phyloP scores from a whole-genome alignment of 2,113 vertebrate species.

The Otocyon megalotis region DNA sequence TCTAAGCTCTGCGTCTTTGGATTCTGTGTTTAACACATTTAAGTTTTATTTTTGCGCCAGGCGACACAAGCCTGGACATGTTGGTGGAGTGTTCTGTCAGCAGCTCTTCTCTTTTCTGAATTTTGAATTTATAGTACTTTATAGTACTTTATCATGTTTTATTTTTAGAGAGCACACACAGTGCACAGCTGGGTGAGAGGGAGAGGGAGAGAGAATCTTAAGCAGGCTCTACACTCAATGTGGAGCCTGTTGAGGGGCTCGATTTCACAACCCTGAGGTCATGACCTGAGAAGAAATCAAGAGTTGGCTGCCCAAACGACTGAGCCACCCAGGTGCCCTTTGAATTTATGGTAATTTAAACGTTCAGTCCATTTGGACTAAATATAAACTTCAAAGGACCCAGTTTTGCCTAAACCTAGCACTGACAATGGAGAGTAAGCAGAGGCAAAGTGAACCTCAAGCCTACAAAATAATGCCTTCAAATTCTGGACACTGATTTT shows the following conservation, averaged over 20 bases:
- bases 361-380: background rate
- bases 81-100: background rate
- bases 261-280: background rate
- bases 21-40: background rate
- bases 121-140: background rate
- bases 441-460: background rate
- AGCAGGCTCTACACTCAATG: background rate
- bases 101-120: background rate
- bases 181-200: background rate
- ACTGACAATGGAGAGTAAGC: background rate
- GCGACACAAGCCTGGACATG: background rate
- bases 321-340: background rate
- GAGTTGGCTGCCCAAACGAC: background rate
- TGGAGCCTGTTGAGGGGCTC: background rate
- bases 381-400: background rate
- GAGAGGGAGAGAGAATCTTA: background rate
- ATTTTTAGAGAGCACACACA: background rate
- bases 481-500: background rate
- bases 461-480: background rate
- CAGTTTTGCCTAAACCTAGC: background rate
- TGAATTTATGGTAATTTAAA: background rate
- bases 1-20: background rate
- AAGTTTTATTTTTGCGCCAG: background rate
- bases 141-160: background rate
- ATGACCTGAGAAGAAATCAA: background rate